These are phyloP conservation scores for Latrodectus elegans DNA, from an alignment of 2,888 invertebrate species.

Conservation along the genomic window DNA sequence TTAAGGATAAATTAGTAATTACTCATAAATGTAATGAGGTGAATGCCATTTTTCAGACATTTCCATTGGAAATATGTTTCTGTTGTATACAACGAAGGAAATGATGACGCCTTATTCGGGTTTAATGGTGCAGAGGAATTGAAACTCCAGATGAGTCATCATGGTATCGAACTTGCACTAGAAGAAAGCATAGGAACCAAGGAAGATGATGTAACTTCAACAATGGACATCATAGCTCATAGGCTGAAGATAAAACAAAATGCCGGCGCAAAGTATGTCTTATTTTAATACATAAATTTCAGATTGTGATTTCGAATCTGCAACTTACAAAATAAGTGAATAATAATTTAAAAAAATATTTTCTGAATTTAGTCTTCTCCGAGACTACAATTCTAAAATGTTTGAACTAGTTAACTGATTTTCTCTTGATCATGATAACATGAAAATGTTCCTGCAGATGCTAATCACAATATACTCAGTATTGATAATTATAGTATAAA, in stretches of 20 bases:
- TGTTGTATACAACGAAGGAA: constrained; percentile 74
- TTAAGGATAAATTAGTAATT: no score
- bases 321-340: no score
- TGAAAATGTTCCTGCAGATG: no score
- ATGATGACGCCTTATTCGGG: constrained; percentile 37
- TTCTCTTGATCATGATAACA: no score
- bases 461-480: no score
- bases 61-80: constrained; percentile 76
- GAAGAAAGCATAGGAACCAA: constrained; percentile 47
- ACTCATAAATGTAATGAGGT: not conserved
- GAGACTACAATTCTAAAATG: no score
- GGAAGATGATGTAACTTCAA: constrained; percentile 36
- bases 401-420: no score
- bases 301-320: no score
- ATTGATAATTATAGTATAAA: no score
- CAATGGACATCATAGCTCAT: constrained; percentile 62
- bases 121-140: constrained; percentile 42
- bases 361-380: no score
- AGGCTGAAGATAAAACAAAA: constrained; percentile 61
- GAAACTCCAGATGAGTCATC: constrained; percentile 12
- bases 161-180: constrained; percentile 53
- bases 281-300: not conserved
- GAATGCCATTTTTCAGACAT: constrained; percentile 23
- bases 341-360: no score
- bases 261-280: constrained; percentile 51